Base-by-base conservation (phyloP, 2,113 vertebrate genomes). In the Donacobius atricapilla region DNA sequence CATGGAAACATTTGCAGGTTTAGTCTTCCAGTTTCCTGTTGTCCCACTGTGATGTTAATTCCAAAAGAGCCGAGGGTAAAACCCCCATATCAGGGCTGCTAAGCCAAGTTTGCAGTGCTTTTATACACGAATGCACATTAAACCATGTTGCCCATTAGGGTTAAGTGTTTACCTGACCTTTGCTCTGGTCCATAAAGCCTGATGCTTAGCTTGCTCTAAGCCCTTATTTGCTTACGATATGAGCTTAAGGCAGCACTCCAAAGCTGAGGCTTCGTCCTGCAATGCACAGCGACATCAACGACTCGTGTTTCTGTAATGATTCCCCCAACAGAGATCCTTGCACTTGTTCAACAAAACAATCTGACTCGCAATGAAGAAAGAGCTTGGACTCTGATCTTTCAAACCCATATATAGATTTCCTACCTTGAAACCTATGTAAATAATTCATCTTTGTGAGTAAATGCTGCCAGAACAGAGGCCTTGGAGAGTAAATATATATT, bases 101-200 rank as follows among this genome's bases (percentile, higher is more conserved):
- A 37, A 71, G 91, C 42, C 69, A 87, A 61, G 39, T 53, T 23
- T 57, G 56, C 33, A 50, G 60, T 51, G 63, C n/a, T 61, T 93
- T 83, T 17, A 56, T 58, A 63, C 24, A 33, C 16, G 33, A 83
- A 73, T 15, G 35, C 75, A 45, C 4, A 7, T 37, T 61, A 56
- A 89, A 82, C 40, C 9, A 9, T 1, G 11, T 5, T 61, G 39
- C 31, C 68, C 50, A 60, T 50, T 39, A 83, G 51, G 48, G 66
- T 80, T 73, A 81, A 90, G 83, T 70, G 77, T 91, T 95, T 77
- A 76, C 39, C 48, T 84, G 83, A 89, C 91, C 85, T 92, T 87
- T 80, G 82, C 64, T 71, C 92, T 64, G 71, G 40, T 45, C 60
- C 79, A 53, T 51, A 86, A 86, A 92, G 51, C n/a, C 76, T 70